Evolutionary conservation across 92 coral and sea anemone species (phyloP), one percentile per base, ranked within the genome.

Genomic region (Zoanthus solanderi): DNA sequence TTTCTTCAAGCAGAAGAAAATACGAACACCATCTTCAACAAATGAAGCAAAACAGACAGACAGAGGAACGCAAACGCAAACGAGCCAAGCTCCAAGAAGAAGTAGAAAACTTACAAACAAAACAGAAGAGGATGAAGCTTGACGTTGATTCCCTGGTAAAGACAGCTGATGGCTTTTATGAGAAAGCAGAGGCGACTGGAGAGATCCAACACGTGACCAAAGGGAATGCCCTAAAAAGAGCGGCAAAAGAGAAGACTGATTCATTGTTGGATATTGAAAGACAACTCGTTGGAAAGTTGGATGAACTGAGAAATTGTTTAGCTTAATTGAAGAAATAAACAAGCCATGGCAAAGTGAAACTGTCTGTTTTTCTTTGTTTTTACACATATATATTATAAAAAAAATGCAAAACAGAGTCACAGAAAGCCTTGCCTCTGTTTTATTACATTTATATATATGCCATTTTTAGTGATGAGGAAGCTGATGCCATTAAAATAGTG

Each of bases 11-110:
- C 71, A 72, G 88, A 84, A 32, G 61, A 18, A 61, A 78, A 47
- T 84, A 72, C 71, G 28, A 34, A 3, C 61, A 30, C 29, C 80
- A 73, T 54, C 88, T 84, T 56, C 48, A 72, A 29, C 79, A 84
- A 32, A 78, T 71, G 68, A 84, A 84, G 45, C 67, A 84, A 34
- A 42, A 73, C 73, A 37, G 75, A 42, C 65, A 76, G 37, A 52
- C 78, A 44, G 80, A 72, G 48, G 57, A 42, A 78, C 58, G 18
- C 34, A 52, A 65, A 60, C 67, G 78, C 63, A 84, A 84, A 50
- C 46, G 87, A 84, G 69, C 69, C 69, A 61, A 61, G 69, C 69
- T 61, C 69, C 69, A 61, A 61, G 69, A 61, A 61, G 69, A 61
- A 61, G 69, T 61, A 61, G 69, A 50, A 50, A 37, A 50, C 12